phyloP scores from a whole-genome alignment of 2,888 invertebrate species.

The Arctia plantaginis region DNA sequence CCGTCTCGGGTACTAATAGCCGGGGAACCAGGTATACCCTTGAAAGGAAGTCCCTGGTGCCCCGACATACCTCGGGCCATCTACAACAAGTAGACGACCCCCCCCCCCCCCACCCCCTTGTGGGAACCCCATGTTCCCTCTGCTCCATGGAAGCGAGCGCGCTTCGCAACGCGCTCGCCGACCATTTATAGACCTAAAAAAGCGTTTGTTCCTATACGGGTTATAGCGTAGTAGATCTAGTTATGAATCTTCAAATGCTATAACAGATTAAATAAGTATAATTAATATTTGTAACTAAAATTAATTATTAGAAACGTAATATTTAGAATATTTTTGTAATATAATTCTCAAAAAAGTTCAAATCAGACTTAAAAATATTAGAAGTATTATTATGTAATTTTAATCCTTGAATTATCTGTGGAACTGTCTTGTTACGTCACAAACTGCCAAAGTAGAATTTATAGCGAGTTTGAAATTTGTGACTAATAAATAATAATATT shows the following conservation, averaged over 20 bases:
- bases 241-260: neutral
- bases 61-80: no score
- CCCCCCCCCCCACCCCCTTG: no score
- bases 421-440: neutral
- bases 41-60: no score
- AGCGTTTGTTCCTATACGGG: neutral
- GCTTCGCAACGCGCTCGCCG: no score
- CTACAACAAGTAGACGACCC: no score
- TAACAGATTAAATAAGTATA: neutral
- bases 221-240: neutral
- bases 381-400: neutral
- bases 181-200: neutral
- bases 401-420: neutral
- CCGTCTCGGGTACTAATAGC: no score
- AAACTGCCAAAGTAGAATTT: conserved; percentile 1
- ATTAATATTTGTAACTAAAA: conserved; percentile 8
- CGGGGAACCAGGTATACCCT: no score
- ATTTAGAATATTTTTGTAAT: conserved; percentile 31
- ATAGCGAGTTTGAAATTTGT: neutral
- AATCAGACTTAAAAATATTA: conserved; percentile 30
- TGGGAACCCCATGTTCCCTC: no score
- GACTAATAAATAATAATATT: neutral
- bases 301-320: neutral
- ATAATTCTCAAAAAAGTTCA: conserved; percentile 43
- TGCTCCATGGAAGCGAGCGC: no score